phyloP scores from a whole-genome alignment of 2,888 invertebrate genomes.

The Halictus quadricinctus region DNA sequence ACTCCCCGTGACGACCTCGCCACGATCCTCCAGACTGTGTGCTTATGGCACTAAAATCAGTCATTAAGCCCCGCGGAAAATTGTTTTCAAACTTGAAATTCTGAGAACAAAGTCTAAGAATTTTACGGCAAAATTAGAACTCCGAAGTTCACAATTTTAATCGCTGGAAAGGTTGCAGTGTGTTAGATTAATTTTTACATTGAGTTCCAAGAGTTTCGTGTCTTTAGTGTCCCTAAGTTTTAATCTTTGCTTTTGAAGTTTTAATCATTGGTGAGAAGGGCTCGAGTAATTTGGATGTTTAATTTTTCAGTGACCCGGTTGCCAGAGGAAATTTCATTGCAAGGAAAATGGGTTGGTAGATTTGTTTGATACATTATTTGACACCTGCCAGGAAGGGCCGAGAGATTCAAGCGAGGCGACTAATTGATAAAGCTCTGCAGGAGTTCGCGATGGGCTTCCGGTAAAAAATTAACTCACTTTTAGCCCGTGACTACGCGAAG shows the following conservation, averaged over 20 bases:
- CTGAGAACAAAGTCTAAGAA: no score
- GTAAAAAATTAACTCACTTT: slow-evolving; percentile 15
- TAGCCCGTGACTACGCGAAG: background rate
- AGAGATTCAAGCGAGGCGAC: background rate
- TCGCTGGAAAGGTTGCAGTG: no score
- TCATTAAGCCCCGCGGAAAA: no score
- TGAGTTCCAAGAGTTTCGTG: background rate
- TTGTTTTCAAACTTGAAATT: no score
- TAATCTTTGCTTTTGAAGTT: background rate
- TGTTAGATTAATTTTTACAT: background rate
- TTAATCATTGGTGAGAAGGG: background rate
- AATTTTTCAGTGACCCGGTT: background rate
- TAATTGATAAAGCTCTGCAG: background rate
- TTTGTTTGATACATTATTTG: background rate
- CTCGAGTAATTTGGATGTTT: background rate
- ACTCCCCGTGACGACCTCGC: no score
- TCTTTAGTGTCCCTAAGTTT: background rate
- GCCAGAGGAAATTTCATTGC: background rate
- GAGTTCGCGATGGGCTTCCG: background rate
- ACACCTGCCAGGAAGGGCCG: background rate
- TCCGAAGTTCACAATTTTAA: background rate
- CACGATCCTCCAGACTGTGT: no score
- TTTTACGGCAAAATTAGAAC: background rate
- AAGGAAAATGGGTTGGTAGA: background rate
- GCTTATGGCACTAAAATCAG: no score